Percentiles rank a stretch among this genome's conserved stretches.
These are phyloP conservation scores for Nomada goodeniana DNA, from an alignment of 2,888 invertebrate genomes.

Conservation along the genomic window DNA sequence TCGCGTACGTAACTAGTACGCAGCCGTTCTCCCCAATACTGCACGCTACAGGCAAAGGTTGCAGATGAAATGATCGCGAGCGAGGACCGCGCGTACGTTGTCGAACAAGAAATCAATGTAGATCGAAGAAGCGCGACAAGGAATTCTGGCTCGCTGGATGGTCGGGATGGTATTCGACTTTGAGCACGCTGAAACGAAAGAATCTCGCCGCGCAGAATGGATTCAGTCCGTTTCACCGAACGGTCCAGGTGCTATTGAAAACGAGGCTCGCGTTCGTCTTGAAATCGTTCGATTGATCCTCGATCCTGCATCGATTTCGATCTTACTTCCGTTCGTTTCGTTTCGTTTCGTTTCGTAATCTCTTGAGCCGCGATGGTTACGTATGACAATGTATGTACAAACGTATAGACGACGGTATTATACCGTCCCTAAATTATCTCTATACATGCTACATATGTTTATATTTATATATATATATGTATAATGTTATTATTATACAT, in stretches of 20 bases:
- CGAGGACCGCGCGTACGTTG: neutral
- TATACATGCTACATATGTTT: slow-evolving; percentile 58
- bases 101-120: too few relatives aligned
- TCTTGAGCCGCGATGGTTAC: slow-evolving; percentile 25
- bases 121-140: too few relatives aligned
- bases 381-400: slow-evolving; percentile 60
- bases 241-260: too few relatives aligned
- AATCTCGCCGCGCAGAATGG: too few relatives aligned
- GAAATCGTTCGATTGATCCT: too few relatives aligned
- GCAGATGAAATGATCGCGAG: slow-evolving; percentile 5
- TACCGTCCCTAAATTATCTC: slow-evolving; percentile 50
- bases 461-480: slow-evolving; percentile 56
- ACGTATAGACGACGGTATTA: slow-evolving; percentile 36
- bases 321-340: neutral
- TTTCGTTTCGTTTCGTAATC: neutral
- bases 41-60: neutral
- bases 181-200: too few relatives aligned
- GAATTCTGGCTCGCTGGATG: too few relatives aligned
- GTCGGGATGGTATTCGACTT: too few relatives aligned
- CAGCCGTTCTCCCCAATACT: neutral
- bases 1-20: neutral
- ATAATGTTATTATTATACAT: slow-evolving; percentile 59
- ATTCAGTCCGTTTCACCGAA: too few relatives aligned
- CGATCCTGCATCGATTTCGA: neutral
- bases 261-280: too few relatives aligned